Base-by-base conservation (phyloP, 2,797 vertebrate genomes). In the Sebastes glaucus region DNA sequence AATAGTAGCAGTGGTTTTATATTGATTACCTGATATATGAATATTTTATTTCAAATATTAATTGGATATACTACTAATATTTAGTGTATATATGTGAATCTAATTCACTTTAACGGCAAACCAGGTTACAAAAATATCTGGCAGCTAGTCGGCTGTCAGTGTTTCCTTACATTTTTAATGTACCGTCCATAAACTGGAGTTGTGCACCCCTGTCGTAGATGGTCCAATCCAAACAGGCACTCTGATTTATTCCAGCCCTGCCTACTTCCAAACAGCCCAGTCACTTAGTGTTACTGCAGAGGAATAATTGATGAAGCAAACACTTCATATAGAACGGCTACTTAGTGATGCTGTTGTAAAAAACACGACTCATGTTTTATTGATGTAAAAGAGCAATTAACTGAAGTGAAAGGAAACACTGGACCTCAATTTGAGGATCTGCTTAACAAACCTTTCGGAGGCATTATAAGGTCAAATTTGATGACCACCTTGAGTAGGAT, bases 311-410 rank as follows among this genome's bases (percentile, higher is more conserved):
- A 81, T 88, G 70, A 88, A 82, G 71, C 78, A 84, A 88, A 92
- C 92, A 93, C 95, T 94, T 95, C 92, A 94, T 90, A 88, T 68
- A 74, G 85, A 91, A 86, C 23, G 70, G 89, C 91, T 92, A 84
- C 90, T 92, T 81, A 62, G 73, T 82, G 88, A 87, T 89, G 82
- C 55, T 63, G 46, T 22, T 82, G 69, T 33, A 52, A 75, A 81
- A 42, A 83, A 63, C 32, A 71, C 22, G 63, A 74, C 67, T 30
- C 68, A 22, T 11, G 5, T 81, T 46, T 83, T 88, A 81, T 75
- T 82, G 79, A 84, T 78, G 38, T 64, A n/a, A 65, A 71, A 28
- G 13, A 61, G 30, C 20, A 81, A 71, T 81, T 80, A 78, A 73
- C 16, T 60, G 27, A 81, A 70, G 72, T 76, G 28, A 78, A 70